Evolutionary conservation across 1,140 invertebrate species (phyloP), one percentile per base, ranked within the genome.

Genomic region (Apis florea): DNA sequence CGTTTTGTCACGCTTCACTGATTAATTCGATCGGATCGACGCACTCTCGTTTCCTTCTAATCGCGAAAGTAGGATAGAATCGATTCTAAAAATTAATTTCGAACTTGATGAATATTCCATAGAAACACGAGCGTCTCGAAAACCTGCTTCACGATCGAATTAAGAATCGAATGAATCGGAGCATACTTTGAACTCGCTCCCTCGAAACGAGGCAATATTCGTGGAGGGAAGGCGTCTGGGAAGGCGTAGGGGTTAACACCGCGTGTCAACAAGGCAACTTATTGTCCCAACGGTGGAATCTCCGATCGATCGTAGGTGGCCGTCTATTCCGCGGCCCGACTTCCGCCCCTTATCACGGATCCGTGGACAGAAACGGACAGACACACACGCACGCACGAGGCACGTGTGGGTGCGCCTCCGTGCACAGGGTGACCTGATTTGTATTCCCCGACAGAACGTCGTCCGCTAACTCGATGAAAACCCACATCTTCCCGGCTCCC

Each of bases 381-480:
- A 69, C 82, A 72, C 68, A 26, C n/a, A 15, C 1, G 17, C 15
- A 54, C 53, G 19, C 9, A 67, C 21, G 11, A n/a, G 58, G 21
- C 53, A 54, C 19, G 54, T 76, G 26, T 40, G 47, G 49, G 67
- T 59, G 53, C 19, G 68, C n/a, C 15, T 56, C 26, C 61, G 68
- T 17, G 70, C 74, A 67, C 63, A 59, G 26, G 66, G 73, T 82
- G 86, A 83, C 86, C 78, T 80, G 83, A 88, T 88, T 88, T 87
- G 86, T 87, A 88, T 88, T 87, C 85, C 79, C 75, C 75, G 72
- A 73, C 74, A 31, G 79, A 79, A 79, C 71, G 72, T 56, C 85
- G 72, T 69, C 82, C 54, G 83, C 79, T 85, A 85, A 88, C 86
- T 88, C 85, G 75, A 87, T 84, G 86, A 84, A 88, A 84, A 87